phyloP scores from a whole-genome alignment of 2,797 vertebrate genomes.

The Danio choprae region DNA sequence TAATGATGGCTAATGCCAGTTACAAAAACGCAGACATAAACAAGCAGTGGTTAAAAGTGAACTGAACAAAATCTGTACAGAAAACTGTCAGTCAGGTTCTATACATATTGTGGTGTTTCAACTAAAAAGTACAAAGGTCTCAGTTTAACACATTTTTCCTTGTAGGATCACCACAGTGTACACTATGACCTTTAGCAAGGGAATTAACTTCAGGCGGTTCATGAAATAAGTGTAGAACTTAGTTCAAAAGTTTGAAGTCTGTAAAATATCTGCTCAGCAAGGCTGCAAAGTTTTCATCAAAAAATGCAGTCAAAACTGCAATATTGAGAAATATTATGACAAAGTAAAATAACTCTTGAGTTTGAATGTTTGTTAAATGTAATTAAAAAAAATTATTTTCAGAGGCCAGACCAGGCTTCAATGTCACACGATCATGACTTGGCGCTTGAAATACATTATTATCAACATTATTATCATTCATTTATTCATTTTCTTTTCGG shows the following conservation, averaged over 20 bases:
- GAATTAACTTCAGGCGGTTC: not conserved
- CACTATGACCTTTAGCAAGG: not conserved
- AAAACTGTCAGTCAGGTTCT: not conserved
- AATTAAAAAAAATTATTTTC: too few relatives aligned
- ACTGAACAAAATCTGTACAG: too few relatives aligned
- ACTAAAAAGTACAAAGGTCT: not conserved
- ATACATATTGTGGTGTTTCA: not conserved
- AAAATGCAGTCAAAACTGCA: not conserved
- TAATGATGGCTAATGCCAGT: constrained; percentile 24
- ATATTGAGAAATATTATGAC: not conserved
- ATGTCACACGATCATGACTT: not conserved
- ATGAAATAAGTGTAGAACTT: not conserved
- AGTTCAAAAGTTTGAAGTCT: not conserved
- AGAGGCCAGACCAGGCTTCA: not conserved
- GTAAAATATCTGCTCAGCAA: not conserved
- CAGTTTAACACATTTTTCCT: not conserved
- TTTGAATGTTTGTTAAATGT: too few relatives aligned
- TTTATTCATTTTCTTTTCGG: too few relatives aligned
- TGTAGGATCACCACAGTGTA: not conserved
- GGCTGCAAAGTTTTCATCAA: not conserved
- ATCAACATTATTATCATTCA: too few relatives aligned
- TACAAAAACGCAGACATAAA: constrained; percentile 31
- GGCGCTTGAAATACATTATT: not conserved
- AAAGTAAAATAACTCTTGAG: not conserved
- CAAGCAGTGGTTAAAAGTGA: not conserved